A percentile compares a stretch with the other conserved stretches of the same genome.
These are phyloP conservation scores for Piprites chloris DNA, from an alignment of 2,113 vertebrate species.

Conservation along the genomic window DNA sequence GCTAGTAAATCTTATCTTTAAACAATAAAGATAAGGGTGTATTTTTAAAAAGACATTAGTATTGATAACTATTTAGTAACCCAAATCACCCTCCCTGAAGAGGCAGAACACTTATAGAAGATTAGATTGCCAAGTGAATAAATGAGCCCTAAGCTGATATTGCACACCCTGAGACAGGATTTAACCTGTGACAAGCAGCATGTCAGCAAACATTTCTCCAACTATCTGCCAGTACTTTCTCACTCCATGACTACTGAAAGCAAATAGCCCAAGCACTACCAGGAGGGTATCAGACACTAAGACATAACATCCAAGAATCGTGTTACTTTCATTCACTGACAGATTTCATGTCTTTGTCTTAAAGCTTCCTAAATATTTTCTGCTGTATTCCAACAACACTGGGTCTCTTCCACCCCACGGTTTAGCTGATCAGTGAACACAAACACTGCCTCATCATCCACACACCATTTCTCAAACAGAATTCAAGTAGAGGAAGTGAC, in stretches of 20 bases:
- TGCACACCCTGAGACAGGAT: neutral
- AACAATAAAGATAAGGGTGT: neutral
- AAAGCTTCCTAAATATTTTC: neutral
- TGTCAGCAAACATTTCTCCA: neutral
- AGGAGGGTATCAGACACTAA: neutral
- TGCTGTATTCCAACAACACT: neutral
- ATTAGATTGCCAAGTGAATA: neutral
- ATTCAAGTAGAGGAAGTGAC: neutral
- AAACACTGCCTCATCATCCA: neutral
- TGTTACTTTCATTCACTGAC: neutral
- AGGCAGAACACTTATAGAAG: neutral
- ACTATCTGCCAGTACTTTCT: neutral
- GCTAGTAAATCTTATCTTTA: neutral
- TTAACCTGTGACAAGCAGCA: neutral
- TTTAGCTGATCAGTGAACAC: neutral
- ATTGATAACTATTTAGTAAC: constrained; percentile 34
- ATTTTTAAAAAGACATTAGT: neutral
- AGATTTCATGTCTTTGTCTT: neutral
- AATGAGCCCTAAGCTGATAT: neutral
- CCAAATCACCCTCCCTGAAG: neutral
- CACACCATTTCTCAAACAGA: neutral
- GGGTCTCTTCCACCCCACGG: neutral
- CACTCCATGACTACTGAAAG: neutral
- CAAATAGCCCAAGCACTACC: neutral
- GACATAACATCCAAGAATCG: neutral